A percentile compares a stretch with the other conserved stretches of the same genome.
These are phyloP conservation scores for Lytechinus variegatus DNA, from an alignment of 35 echinoderm and acorn worm species.

Conservation along the genomic window DNA sequence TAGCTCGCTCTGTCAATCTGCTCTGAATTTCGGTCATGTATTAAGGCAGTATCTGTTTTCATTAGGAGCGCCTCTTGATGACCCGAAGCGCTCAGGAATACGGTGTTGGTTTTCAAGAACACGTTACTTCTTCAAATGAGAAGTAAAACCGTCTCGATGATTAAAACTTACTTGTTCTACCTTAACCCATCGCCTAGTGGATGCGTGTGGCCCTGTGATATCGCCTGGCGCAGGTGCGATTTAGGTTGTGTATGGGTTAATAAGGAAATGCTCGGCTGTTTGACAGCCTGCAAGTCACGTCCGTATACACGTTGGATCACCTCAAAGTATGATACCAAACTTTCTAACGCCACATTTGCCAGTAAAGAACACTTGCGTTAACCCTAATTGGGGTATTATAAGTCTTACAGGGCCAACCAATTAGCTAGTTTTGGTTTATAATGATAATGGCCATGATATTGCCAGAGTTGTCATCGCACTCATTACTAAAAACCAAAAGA, in stretches of 20 bases:
- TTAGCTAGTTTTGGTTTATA: neutral
- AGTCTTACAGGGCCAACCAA: neutral
- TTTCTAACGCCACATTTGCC: neutral
- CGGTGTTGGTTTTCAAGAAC: neutral
- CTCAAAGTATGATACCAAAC: neutral
- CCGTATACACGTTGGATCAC: neutral
- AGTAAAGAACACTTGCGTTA: neutral
- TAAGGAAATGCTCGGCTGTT: neutral
- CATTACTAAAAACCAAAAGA: too few species aligned
- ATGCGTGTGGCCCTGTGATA: too few species aligned
- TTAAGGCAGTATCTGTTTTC: neutral
- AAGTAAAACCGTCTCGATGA: neutral
- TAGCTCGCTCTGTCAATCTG: neutral
- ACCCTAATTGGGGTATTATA: neutral
- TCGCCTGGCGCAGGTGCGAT: too few species aligned
- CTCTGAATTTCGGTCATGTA: neutral
- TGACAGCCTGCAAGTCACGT: neutral
- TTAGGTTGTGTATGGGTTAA: neutral
- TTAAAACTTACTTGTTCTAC: neutral
- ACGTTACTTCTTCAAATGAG: neutral
- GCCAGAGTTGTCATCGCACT: neutral
- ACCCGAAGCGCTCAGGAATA: neutral
- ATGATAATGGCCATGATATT: neutral
- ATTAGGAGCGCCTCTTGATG: neutral
- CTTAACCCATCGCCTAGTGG: neutral